phyloP scores from a whole-genome alignment of 2,888 invertebrate genomes.

The Empis livida region DNA sequence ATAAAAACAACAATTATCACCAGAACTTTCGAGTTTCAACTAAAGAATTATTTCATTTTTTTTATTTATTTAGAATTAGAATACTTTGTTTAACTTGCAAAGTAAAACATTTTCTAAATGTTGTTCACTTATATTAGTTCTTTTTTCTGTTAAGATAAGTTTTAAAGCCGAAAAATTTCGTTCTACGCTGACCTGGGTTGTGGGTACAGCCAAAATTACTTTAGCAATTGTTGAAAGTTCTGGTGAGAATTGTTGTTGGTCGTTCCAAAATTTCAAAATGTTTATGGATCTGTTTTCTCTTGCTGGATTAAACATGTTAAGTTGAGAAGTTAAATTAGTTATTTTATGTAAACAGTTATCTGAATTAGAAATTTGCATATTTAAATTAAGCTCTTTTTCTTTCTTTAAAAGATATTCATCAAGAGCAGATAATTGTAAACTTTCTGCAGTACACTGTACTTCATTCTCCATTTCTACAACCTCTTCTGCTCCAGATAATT shows the following conservation, averaged over 20 bases:
- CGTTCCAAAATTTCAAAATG: not conserved
- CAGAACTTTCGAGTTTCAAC: not conserved
- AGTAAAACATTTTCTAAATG: not conserved
- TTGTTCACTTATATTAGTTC: not conserved
- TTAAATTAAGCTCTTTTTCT: not conserved
- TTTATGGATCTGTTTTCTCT: not conserved
- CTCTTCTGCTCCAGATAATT: not conserved
- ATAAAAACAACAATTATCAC: not conserved
- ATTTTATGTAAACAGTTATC: not conserved
- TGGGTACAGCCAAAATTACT: conserved; percentile 1
- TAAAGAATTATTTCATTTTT: not conserved
- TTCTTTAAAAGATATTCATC: not conserved
- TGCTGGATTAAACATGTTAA: not conserved
- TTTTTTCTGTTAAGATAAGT: not conserved
- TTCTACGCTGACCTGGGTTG: not conserved
- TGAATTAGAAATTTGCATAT: not conserved
- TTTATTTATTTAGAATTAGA: not conserved
- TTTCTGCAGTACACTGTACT: not conserved
- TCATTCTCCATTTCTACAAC: not conserved
- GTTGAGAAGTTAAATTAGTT: not conserved
- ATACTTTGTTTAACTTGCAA: not conserved
- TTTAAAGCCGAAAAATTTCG: not conserved
- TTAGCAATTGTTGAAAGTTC: not conserved
- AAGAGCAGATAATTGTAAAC: not conserved
- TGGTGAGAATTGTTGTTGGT: not conserved